Conservation (phyloP, 2,888 invertebrate genomes). For the Pammene fasciana region DNA sequence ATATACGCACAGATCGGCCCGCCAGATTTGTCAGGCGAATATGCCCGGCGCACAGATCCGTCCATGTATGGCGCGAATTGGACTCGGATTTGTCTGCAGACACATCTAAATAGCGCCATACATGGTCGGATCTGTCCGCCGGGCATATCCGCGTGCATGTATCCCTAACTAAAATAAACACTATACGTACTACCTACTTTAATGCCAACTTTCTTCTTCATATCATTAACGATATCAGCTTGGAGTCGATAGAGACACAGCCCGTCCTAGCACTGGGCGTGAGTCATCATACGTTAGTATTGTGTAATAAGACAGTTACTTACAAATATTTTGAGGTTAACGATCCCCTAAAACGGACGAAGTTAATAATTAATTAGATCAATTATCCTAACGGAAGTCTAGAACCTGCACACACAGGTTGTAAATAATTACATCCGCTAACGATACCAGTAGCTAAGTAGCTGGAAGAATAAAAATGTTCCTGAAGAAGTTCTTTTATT, state of each 20-base stretch:
- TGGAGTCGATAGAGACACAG: neutral
- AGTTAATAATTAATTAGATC: constrained; percentile 38
- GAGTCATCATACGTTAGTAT: neutral
- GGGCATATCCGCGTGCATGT: too few species aligned
- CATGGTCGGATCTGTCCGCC: too few species aligned
- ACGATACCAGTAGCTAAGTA: constrained; percentile 9
- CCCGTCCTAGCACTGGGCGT: neutral
- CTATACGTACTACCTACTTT: too few species aligned
- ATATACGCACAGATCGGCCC: too few species aligned
- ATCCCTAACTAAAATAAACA: too few species aligned
- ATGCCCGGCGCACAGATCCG: too few species aligned
- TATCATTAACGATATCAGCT: too few species aligned
- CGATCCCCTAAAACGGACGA: constrained; percentile 32
- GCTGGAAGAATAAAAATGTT: constrained; percentile 1
- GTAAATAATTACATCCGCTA: constrained; percentile 35
- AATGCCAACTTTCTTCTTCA: too few species aligned
- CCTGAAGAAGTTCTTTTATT: neutral
- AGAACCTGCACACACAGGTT: constrained; percentile 28
- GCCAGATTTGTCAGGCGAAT: too few species aligned
- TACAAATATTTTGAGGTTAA: constrained; percentile 24
- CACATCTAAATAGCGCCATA: too few species aligned
- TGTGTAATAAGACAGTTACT: constrained; percentile 18
- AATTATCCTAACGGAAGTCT: constrained; percentile 39
- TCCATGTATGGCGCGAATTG: too few species aligned
- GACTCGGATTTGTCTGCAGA: too few species aligned